Percentiles rank a stretch among this genome's conserved stretches.
Evolutionary conservation across 2,113 vertebrate species (phyloP).

Genomic region (Callospermophilus lateralis): DNA sequence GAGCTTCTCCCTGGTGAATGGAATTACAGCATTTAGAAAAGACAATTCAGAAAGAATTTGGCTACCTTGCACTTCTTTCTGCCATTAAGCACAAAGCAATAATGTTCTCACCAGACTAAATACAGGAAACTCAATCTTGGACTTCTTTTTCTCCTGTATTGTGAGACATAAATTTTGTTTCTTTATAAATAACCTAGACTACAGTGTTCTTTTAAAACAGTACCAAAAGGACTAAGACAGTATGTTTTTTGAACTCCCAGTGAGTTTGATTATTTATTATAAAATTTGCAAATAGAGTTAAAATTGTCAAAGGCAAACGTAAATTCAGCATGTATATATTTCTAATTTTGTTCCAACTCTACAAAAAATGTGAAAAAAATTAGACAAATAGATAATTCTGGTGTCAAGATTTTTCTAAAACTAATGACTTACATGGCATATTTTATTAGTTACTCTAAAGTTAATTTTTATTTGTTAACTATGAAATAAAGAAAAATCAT

Average conservation of each 20-base stretch:
- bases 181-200: not conserved
- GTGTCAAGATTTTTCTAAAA: not conserved
- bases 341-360: not conserved
- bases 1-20: not conserved
- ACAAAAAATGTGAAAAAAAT: not conserved
- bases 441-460: not conserved
- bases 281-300: not conserved
- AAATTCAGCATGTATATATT: not conserved
- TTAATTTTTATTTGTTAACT: not conserved
- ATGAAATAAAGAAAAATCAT: not conserved
- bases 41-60: not conserved
- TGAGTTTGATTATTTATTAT: not conserved
- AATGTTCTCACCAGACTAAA: not conserved
- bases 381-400: not conserved
- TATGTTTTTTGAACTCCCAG: not conserved
- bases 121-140: not conserved
- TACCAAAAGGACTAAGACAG: not conserved
- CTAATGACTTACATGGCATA: not conserved
- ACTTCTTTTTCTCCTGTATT: not conserved
- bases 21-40: not conserved
- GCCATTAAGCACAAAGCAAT: not conserved
- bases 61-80: not conserved
- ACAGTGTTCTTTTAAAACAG: not conserved
- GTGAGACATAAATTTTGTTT: not conserved
- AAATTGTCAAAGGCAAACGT: not conserved